Conservation (phyloP, 2,888 invertebrate genomes). For the Drosophila nigritarsus region DNA sequence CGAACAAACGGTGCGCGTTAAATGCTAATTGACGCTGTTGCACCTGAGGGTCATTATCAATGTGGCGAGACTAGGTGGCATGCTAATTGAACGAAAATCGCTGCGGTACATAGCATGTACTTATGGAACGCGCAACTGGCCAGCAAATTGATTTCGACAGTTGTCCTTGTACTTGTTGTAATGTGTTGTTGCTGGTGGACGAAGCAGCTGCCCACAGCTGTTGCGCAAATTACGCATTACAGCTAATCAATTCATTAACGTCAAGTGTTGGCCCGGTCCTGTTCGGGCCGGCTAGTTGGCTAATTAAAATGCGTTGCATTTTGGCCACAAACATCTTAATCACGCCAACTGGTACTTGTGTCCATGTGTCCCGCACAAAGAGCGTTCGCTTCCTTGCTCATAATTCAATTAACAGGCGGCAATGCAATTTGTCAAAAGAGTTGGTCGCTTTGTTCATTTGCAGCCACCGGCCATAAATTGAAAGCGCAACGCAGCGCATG, state of each 20-base stretch:
- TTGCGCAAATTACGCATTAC: conserved; percentile 39
- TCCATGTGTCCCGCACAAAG: background rate
- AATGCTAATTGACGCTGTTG: conserved; percentile 59
- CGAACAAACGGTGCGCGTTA: conserved; percentile 60
- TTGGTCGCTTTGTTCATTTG: conserved; percentile 72
- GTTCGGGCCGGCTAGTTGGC: conserved; percentile 4
- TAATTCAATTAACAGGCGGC: conserved; percentile 72
- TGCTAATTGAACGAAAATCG: conserved; percentile 73
- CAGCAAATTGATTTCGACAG: conserved; percentile 67
- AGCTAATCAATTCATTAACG: conserved; percentile 64
- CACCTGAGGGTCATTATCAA: conserved; percentile 46
- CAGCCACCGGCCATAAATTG: conserved; percentile 71
- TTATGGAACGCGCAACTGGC: conserved; percentile 47
- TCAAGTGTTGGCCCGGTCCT: conserved; percentile 32
- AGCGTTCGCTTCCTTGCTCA: conserved; percentile 19
- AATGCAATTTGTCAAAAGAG: conserved; percentile 75
- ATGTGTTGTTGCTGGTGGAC: conserved; percentile 6
- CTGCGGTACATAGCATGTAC: conserved; percentile 46
- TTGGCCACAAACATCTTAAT: conserved; percentile 46
- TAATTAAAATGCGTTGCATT: conserved; percentile 53
- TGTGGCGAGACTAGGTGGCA: conserved; percentile 11
- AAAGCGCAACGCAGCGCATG: conserved; percentile 62
- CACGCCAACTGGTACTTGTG: background rate
- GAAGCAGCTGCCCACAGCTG: conserved; percentile 3
- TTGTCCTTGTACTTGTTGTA: background rate